Evolutionary conservation across 1,140 invertebrate genomes (phyloP).

Genomic region (Macrobrachium nipponense): DNA sequence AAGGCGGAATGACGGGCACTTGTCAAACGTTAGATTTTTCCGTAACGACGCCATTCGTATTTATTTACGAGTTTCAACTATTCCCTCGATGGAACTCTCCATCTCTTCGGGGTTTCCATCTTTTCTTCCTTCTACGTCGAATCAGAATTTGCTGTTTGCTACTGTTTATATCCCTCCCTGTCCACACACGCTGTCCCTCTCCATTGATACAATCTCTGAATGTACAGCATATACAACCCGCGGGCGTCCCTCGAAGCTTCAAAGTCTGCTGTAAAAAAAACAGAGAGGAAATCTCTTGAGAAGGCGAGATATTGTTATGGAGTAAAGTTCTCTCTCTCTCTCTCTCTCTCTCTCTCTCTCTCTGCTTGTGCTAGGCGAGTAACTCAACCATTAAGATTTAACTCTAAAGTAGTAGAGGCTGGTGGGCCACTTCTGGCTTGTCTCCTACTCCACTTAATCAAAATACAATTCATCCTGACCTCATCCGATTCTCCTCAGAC

Average conservation of each 20-base stretch:
- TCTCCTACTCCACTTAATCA: slow-evolving; percentile 55
- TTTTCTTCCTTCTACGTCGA: too few species aligned
- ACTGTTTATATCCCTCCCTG: too few species aligned
- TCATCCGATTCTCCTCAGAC: not conserved
- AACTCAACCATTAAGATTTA: slow-evolving; percentile 44
- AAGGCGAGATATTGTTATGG: too few species aligned
- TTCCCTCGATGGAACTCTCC: not conserved
- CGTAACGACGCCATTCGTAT: not conserved
- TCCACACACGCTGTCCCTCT: too few species aligned
- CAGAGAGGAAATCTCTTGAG: too few species aligned
- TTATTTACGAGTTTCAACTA: not conserved
- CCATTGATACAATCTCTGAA: too few species aligned
- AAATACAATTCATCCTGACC: slow-evolving; percentile 51
- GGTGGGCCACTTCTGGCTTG: slow-evolving; percentile 39
- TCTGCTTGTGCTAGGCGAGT: not conserved
- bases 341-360: slow-evolving; percentile 1
- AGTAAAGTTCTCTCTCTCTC: too few species aligned
- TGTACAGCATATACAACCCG: too few species aligned
- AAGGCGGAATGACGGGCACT: not conserved
- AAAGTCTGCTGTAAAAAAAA: too few species aligned
- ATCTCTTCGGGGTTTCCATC: too few species aligned
- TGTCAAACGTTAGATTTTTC: not conserved
- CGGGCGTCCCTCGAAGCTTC: too few species aligned
- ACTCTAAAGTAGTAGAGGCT: slow-evolving; percentile 28
- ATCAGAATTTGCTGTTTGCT: too few species aligned